A percentile compares a stretch with the other conserved stretches of the same genome.
These are phyloP conservation scores for Bellardia pandia DNA, from an alignment of 2,888 invertebrate genomes.

Conservation along the genomic window DNA sequence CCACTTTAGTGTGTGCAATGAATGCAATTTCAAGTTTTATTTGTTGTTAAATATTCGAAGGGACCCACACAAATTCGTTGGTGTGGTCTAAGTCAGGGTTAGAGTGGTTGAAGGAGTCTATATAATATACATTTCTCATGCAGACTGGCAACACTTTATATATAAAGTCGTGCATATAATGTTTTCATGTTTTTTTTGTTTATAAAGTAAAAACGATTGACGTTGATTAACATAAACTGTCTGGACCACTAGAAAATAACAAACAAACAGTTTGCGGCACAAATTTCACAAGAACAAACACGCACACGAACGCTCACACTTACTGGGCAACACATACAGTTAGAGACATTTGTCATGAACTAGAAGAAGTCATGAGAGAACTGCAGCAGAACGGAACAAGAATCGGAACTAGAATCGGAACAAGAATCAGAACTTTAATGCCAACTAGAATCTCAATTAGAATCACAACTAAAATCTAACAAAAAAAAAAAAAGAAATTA, in stretches of 20 bases:
- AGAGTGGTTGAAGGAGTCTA: not conserved
- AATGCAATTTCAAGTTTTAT: slow-evolving; percentile 64
- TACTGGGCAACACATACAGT: not conserved
- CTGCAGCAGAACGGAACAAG: no score
- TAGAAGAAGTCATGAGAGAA: no score
- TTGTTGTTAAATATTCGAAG: slow-evolving; percentile 45
- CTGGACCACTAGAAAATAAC: slow-evolving; percentile 75
- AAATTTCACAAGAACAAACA: not conserved
- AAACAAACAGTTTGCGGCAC: slow-evolving; percentile 51
- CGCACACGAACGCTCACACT: not conserved
- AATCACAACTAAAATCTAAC: no score
- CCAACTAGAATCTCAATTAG: no score
- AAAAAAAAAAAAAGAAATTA: no score
- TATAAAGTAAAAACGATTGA: slow-evolving; percentile 73
- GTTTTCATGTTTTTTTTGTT: not conserved
- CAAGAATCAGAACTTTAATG: no score
- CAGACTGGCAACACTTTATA: slow-evolving; percentile 1
- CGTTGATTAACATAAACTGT: slow-evolving; percentile 78
- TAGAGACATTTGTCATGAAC: not conserved
- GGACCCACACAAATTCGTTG: slow-evolving; percentile 36
- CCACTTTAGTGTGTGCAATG: slow-evolving; percentile 66
- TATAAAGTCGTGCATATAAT: not conserved
- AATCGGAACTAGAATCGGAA: no score
- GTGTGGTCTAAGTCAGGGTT: not conserved
- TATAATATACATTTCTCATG: slow-evolving; percentile 39